Evolutionary conservation across 1,140 invertebrate genomes (phyloP).

Genomic region (Popillia japonica): DNA sequence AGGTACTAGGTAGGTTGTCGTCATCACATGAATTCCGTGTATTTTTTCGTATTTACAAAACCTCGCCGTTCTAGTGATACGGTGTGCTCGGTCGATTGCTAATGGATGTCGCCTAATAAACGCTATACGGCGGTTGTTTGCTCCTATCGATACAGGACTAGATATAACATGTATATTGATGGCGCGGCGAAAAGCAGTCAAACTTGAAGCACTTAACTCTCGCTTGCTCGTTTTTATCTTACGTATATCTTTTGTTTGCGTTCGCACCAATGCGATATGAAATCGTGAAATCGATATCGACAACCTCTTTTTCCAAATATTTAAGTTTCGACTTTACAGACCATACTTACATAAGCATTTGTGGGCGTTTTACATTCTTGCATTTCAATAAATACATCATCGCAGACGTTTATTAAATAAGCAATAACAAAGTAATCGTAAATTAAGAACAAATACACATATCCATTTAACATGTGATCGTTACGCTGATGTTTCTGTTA

Average conservation of each 20-base stretch:
- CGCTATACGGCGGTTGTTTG: constrained; percentile 1
- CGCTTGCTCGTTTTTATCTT: constrained; percentile 10
- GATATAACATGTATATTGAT: not conserved
- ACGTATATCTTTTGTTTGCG: constrained; percentile 8
- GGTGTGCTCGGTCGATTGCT: constrained; percentile 5
- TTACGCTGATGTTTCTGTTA: no score
- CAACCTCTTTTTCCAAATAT: constrained; percentile 7
- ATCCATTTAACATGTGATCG: no score
- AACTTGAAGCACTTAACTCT: constrained; percentile 1
- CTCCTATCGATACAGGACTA: not conserved
- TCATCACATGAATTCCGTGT: constrained; percentile 6
- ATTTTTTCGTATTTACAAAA: constrained; percentile 22
- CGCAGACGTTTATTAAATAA: not conserved
- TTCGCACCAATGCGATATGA: not conserved
- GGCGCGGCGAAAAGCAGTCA: not conserved
- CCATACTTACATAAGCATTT: not conserved
- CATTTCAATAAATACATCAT: not conserved
- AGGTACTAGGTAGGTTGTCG: not conserved
- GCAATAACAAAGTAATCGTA: not conserved
- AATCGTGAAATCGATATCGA: constrained; percentile 23
- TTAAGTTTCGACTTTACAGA: not conserved
- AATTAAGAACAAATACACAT: not conserved
- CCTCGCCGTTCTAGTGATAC: not conserved
- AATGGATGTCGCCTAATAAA: constrained; percentile 26
- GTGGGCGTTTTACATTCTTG: not conserved